Percentiles rank a stretch among this genome's conserved stretches.
phyloP scores from a whole-genome alignment of 2,113 vertebrate genomes.

The Cebidichthys violaceus region DNA sequence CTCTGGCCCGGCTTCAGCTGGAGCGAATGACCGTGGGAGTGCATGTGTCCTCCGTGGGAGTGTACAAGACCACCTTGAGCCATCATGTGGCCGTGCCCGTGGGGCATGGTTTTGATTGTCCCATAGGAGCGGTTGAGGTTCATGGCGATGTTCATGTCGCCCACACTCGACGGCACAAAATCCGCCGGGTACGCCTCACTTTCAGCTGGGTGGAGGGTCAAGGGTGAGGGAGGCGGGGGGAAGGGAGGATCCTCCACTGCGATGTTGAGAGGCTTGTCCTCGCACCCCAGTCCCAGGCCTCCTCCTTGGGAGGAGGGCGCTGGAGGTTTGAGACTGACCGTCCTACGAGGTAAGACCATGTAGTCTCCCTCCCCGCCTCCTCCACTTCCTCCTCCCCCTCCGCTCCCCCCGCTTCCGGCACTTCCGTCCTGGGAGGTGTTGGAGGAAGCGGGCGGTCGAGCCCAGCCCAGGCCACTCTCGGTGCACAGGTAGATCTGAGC shows the following conservation, averaged over 20 bases:
- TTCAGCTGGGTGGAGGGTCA: constrained; percentile 86
- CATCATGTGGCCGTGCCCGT: constrained; percentile 76
- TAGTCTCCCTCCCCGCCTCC: constrained; percentile 92
- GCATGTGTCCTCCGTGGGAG: constrained; percentile 78
- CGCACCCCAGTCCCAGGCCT: constrained; percentile 83
- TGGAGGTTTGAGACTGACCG: constrained; percentile 92
- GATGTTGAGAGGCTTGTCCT: constrained; percentile 88
- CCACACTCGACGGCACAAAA: constrained; percentile 90
- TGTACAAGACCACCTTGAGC: constrained; percentile 73
- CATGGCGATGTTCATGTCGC: constrained; percentile 86
- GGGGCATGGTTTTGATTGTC: constrained; percentile 88
- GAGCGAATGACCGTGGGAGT: constrained; percentile 88
- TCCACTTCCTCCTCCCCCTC: constrained; percentile 58
- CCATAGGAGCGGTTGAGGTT: constrained; percentile 95
- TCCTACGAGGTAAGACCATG: constrained; percentile 95
- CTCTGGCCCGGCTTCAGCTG: constrained; percentile 91
- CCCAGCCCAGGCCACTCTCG: constrained; percentile 92
- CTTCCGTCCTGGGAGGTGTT: constrained; percentile 79
- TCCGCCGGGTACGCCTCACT: constrained; percentile 88
- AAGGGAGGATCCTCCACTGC: constrained; percentile 89
- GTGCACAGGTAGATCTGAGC: constrained; percentile 94
- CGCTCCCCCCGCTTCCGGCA: constrained; percentile 71
- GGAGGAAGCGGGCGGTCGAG: constrained; percentile 81
- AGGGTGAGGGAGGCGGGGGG: constrained; percentile 85
- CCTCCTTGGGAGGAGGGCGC: constrained; percentile 74